Percentiles rank a stretch among this genome's conserved stretches.
These are phyloP conservation scores for Hetaerina americana DNA, from an alignment of 1,140 invertebrate genomes.

Conservation along the genomic window DNA sequence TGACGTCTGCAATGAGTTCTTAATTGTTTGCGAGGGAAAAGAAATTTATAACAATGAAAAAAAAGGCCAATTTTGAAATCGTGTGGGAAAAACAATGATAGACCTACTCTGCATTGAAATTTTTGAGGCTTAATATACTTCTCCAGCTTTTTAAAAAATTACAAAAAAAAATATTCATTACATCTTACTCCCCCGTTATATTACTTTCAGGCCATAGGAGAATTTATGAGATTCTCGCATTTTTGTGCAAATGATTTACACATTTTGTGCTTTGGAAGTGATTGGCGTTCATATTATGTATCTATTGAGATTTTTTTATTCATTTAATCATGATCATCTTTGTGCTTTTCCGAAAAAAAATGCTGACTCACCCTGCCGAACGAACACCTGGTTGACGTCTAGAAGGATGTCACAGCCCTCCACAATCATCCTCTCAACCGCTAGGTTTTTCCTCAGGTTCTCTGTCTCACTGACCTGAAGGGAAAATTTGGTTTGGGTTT, in stretches of 20 bases:
- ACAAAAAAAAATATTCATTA: not conserved
- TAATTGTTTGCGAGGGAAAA: no score
- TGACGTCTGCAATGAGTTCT: no score
- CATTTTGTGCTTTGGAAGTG: no score
- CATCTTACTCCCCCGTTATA: not conserved
- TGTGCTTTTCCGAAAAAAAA: not conserved
- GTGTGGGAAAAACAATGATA: no score
- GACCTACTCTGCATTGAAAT: no score
- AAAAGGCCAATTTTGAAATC: no score
- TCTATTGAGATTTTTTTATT: no score
- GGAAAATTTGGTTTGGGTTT: no score
- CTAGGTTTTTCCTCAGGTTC: constrained; percentile 83
- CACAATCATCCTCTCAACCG: constrained; percentile 88
- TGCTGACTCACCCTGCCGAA: constrained; percentile 53
- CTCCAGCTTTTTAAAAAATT: not conserved
- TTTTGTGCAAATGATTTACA: not conserved
- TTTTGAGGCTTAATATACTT: no score
- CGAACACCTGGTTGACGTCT: constrained; percentile 88
- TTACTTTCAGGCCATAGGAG: not conserved
- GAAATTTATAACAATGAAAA: no score
- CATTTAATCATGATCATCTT: not conserved
- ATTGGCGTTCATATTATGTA: no score
- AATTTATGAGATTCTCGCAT: not conserved
- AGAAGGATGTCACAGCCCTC: constrained; percentile 89
- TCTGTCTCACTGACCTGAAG: constrained; percentile 90